Evolutionary conservation across 1,140 invertebrate species (phyloP), one percentile per base, ranked within the genome.

Genomic region (Samia ricini): DNA sequence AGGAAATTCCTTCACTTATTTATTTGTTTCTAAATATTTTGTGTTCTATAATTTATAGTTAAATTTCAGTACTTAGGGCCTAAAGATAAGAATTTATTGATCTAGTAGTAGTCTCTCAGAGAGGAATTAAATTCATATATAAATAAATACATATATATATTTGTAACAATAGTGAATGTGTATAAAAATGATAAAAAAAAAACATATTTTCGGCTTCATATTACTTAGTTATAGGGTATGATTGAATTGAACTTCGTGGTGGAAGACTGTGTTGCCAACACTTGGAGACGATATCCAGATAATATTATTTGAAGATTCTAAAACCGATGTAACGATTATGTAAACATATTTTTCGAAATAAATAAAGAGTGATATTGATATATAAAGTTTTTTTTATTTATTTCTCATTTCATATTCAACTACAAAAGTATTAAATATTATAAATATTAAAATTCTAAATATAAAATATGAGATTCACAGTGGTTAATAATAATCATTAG

Each of bases 291-390:
- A 1, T 15, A 3, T 1, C 7, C 33, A 42, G 10, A 7, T 36
- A 15, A 15, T 42, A 15, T 42, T 42, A 12, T 42, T 42, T 12
- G 1, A 7, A 42, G 15, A 15, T 42, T 42, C 33, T 42, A 81
- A 64, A 68, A 68, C 58, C 65, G 60, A 61, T 76, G 68, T 78
- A 77, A 85, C 81, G 78, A 81, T 85, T 89, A 81, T 88, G 79
- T 87, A 82, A 82, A 81, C 82, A 79, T 89, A 89, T 87, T 89
- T 88, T 89, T 89, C 85, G 88, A 85, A 86, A 88, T 86, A 81
- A 77, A 89, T 84, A 88, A 89, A 89, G 85, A 88, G 85, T 89
- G 85, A 89, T 88, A 86, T 88, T 86, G 69, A 84, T 73, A 72
- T 22, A 20, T 52, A 4, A 1, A 12, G 24, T 51, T 23, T 73